A percentile compares a stretch with the other conserved stretches of the same genome.
phyloP scores from a whole-genome alignment of 2,888 invertebrate genomes.

The Bursaphelenchus okinawaensis region DNA sequence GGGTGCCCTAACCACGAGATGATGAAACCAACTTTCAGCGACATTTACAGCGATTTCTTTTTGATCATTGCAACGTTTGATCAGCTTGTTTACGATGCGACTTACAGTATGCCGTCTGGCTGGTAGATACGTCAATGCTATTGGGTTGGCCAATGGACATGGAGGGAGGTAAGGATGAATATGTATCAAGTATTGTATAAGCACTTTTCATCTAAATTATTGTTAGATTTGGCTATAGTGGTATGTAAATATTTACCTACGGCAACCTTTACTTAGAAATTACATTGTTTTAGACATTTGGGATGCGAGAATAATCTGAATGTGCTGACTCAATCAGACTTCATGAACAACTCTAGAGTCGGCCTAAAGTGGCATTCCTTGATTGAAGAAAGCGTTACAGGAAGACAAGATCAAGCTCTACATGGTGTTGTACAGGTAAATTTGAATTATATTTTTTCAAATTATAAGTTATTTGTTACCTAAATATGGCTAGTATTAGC shows the following conservation, averaged over 20 bases:
- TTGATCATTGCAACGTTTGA: no score
- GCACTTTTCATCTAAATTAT: conserved; percentile 4
- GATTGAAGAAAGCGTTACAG: conserved; percentile 41
- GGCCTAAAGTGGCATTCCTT: conserved; percentile 38
- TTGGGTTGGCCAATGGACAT: conserved; percentile 47
- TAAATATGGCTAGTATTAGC: no score
- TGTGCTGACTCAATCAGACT: conserved; percentile 37
- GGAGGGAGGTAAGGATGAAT: conserved; percentile 40
- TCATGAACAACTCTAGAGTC: conserved; percentile 30
- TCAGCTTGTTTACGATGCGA: background rate
- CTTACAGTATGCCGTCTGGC: conserved; percentile 6
- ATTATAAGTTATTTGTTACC: background rate
- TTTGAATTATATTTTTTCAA: background rate
- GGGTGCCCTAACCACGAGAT: background rate
- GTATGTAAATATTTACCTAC: background rate
- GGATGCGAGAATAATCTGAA: conserved; percentile 46
- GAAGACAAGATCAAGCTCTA: conserved; percentile 36
- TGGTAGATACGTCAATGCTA: conserved; percentile 27
- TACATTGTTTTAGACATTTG: conserved; percentile 34
- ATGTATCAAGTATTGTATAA: no score
- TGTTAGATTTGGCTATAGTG: background rate
- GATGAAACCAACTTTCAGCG: background rate
- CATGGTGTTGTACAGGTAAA: conserved; percentile 33
- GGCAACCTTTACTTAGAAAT: background rate
- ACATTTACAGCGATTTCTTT: background rate